Evolutionary conservation across 2,113 vertebrate genomes (phyloP), one percentile per base, ranked within the genome.

Genomic region (Apistogramma diplotaenia): DNA sequence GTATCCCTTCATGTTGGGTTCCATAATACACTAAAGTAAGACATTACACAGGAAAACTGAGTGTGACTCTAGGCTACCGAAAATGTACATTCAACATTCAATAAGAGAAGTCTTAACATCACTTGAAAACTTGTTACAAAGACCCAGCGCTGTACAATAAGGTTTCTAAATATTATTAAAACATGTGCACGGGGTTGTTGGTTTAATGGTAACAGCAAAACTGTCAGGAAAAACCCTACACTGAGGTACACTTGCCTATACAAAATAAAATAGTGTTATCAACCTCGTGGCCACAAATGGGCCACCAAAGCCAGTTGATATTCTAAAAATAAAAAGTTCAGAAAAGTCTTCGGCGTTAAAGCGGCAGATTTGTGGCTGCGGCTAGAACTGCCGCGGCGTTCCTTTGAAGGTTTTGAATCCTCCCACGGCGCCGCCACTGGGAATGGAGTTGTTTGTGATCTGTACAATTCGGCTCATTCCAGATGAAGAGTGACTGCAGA

Each of bases 391-490:
- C 88, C 97, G 94, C 25, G 94, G 96, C 67, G 96, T 96, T 94
- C 97, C 95, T 95, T 99, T 99, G 93, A 97, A 99, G 73, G 96
- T 93, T 91, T 99, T 99, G 94, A 98, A 99, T 93, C 97, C 97
- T 19, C 97, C 96, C 70, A 96, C 95, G 79, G 95, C 97, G 91
- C 97, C 95, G 65, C 97, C 95, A 8, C 91, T 89, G 62, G 95
- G 93, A 94, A 98, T 94, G 83, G 97, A 96, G 94, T 93, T 97
- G 92, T 96, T 97, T 82, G 97, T 96, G 92, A 99, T 98, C 94
- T 98, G 98, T 92, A 99, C 97, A 93, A 99, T 97, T 94, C 98
- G 95, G 94, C 97, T 98, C 89, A 99, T 96, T 85, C 97, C 97
- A 72, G 96, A 95, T 1, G 97, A 94, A 7, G 95, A 97, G 87